Conservation (phyloP, 2,797 vertebrate genomes). For the Rhynchotus rufescens region DNA sequence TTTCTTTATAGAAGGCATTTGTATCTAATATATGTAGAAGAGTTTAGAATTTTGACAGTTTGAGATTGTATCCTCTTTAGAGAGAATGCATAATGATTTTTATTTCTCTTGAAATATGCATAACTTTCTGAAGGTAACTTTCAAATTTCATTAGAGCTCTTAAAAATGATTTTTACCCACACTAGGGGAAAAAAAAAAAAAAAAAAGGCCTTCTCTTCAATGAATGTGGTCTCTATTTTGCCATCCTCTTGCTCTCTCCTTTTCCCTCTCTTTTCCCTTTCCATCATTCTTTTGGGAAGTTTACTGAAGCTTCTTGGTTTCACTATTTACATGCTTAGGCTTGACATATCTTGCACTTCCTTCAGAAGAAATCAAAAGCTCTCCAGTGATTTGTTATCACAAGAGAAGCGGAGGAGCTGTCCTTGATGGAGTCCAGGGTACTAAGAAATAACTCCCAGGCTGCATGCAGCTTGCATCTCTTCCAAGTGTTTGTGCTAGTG, state of each 20-base stretch:
- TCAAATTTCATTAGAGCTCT: slow-evolving; percentile 75
- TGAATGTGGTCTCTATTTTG: not conserved
- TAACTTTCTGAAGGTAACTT: slow-evolving; percentile 84
- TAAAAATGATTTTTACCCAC: slow-evolving; percentile 56
- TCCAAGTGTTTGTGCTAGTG: not conserved
- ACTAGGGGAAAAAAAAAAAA: not conserved
- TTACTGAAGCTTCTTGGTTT: not conserved
- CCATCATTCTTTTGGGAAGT: not conserved
- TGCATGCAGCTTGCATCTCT: not conserved
- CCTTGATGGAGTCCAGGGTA: slow-evolving; percentile 22
- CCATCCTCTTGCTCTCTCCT: not conserved
- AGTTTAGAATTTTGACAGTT: slow-evolving; percentile 80
- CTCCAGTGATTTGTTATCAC: slow-evolving; percentile 17
- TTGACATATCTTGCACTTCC: not conserved
- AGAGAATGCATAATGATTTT: slow-evolving; percentile 81
- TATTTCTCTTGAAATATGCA: slow-evolving; percentile 82
- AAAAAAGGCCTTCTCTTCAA: slow-evolving; percentile 36
- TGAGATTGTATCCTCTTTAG: slow-evolving; percentile 79
- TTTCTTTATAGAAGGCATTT: slow-evolving; percentile 74
- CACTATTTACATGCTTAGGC: slow-evolving; percentile 10
- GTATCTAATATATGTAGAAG: slow-evolving; percentile 79
- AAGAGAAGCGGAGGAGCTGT: not conserved
- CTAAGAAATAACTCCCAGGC: fast-evolving
- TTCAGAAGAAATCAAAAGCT: slow-evolving; percentile 15
- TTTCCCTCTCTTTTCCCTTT: not conserved